Conservation (phyloP, 2,888 invertebrate genomes). For the Dromius quadrimaculatus region DNA sequence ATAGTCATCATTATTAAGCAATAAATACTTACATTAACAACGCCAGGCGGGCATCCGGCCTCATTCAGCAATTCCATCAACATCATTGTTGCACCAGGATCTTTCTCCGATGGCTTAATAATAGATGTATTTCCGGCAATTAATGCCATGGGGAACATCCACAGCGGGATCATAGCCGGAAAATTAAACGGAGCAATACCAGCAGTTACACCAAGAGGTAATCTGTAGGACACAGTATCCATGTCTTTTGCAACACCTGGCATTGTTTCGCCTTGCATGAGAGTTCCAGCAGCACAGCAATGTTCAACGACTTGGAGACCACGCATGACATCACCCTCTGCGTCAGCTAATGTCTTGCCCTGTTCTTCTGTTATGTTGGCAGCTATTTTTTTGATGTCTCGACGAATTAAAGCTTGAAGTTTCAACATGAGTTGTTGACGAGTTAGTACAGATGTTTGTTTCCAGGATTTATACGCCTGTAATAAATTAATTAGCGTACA, state of each 20-base stretch:
- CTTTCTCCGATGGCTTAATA: conserved; percentile 96
- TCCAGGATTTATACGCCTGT: conserved; percentile 81
- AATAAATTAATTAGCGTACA: conserved; percentile 17
- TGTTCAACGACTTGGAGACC: conserved; percentile 93
- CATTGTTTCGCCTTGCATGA: conserved; percentile 94
- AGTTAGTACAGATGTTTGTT: conserved; percentile 89
- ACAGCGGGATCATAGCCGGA: conserved; percentile 99
- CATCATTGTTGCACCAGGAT: conserved; percentile 96
- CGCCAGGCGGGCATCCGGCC: conserved; percentile 96
- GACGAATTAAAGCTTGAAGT: conserved; percentile 85
- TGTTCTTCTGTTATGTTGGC: conserved; percentile 95
- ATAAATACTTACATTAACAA: conserved; percentile 81
- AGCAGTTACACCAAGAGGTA: conserved; percentile 93
- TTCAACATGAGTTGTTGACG: conserved; percentile 82
- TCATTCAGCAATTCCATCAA: conserved; percentile 92
- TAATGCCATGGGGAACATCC: conserved; percentile 90
- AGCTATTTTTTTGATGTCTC: conserved; percentile 90
- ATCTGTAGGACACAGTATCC: conserved; percentile 93
- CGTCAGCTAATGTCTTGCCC: conserved; percentile 96
- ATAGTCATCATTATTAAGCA: neutral
- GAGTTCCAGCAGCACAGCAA: conserved; percentile 91
- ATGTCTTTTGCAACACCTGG: conserved; percentile 91
- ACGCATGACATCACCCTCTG: conserved; percentile 97
- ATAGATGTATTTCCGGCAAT: conserved; percentile 96
- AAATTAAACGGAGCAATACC: conserved; percentile 99